These are phyloP conservation scores for Drosophila sechellia DNA, from an alignment of 1,140 invertebrate species.

Conservation along the genomic window DNA sequence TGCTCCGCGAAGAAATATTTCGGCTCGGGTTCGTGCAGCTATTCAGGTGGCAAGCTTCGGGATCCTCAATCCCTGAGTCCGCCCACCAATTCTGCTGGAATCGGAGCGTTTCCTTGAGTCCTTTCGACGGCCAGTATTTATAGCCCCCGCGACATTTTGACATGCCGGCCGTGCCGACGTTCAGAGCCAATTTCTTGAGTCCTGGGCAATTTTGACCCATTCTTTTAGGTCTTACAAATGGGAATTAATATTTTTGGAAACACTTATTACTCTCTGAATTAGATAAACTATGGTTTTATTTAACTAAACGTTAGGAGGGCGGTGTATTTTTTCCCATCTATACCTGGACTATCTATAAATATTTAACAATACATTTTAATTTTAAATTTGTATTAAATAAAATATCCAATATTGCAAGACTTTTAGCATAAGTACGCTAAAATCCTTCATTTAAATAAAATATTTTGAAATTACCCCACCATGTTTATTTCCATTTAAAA, in stretches of 20 bases:
- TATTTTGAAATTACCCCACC: too few species aligned
- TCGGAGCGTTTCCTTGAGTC: conserved; percentile 52
- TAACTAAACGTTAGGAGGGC: too few species aligned
- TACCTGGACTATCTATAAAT: too few species aligned
- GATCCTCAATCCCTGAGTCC: not conserved
- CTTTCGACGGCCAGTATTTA: conserved; percentile 58
- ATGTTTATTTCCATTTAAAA: too few species aligned
- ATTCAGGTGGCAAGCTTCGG: conserved; percentile 28
- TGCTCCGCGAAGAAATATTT: conserved; percentile 49
- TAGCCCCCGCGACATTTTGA: conserved; percentile 74
- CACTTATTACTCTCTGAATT: too few species aligned
- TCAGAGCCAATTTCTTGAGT: conserved; percentile 37
- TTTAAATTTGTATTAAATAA: too few species aligned
- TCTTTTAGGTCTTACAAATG: conserved; percentile 54
- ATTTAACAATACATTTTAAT: too few species aligned
- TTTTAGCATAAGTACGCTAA: too few species aligned
- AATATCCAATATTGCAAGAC: too few species aligned
- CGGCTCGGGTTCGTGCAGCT: conserved; percentile 59
- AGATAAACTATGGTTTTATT: not conserved
- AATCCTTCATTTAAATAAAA: too few species aligned
- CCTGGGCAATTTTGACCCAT: conserved; percentile 44
- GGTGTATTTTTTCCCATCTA: too few species aligned
- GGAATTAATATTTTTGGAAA: not conserved
- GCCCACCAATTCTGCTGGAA: conserved; percentile 7
- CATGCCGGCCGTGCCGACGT: conserved; percentile 52